phyloP scores from a whole-genome alignment of 2,113 vertebrate genomes.

The Caranx melampygus region DNA sequence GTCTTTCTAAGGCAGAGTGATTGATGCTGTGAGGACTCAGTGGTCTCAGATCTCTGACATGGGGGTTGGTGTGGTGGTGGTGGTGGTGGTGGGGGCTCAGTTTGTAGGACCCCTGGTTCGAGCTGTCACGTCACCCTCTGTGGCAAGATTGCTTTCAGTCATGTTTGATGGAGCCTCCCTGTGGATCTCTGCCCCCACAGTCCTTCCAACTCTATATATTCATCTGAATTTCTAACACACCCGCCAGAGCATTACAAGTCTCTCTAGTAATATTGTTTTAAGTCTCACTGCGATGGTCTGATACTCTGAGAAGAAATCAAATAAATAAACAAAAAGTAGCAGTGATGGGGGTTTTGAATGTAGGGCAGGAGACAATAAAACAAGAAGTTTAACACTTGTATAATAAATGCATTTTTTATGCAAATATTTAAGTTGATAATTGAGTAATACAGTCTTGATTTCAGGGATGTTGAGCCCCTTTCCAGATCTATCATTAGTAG shows the following conservation, averaged over 20 bases:
- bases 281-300: background rate
- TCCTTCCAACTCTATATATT: background rate
- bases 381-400: background rate
- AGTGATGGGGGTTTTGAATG: conserved; percentile 22
- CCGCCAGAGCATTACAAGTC: background rate
- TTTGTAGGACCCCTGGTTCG: conserved; percentile 22
- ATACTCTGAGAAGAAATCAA: conserved; percentile 2
- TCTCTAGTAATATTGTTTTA: conserved; percentile 21
- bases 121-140: conserved; percentile 17
- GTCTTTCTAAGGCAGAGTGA: background rate
- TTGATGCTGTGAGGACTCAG: conserved; percentile 18
- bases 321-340: conserved; percentile 2
- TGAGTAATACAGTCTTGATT: background rate
- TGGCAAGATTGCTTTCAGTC: conserved; percentile 26
- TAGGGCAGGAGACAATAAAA: conserved; percentile 25
- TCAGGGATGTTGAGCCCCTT: background rate
- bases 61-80: background rate
- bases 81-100: background rate
- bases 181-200: conserved; percentile 1
- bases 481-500: conserved; percentile 9
- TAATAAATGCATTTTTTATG: background rate
- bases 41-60: conserved; percentile 27
- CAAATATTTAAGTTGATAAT: background rate
- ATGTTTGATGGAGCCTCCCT: conserved; percentile 34
- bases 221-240: conserved; percentile 33